These are phyloP conservation scores for Phaethornis superciliosus DNA, from an alignment of 2,113 vertebrate species.

Conservation along the genomic window DNA sequence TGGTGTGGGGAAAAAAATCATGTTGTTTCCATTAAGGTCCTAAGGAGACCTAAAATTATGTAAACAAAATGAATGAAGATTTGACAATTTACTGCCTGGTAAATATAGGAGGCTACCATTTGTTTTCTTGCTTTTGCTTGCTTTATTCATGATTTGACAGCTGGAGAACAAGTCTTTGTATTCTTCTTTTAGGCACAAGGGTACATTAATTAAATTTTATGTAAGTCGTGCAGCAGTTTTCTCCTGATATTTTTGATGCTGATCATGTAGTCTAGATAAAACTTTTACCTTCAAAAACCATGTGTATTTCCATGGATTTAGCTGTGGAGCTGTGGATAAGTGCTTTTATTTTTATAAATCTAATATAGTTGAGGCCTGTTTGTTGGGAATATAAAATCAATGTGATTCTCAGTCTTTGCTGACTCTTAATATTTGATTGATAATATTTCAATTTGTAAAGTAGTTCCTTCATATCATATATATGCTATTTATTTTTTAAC, in stretches of 20 bases:
- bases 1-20: constrained; percentile 62
- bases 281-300: not conserved
- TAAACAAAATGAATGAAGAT: constrained; percentile 76
- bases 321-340: not conserved
- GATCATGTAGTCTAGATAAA: not conserved
- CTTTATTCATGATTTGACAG: constrained; percentile 37
- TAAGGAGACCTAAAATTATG: constrained; percentile 80
- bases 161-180: constrained; percentile 62
- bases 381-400: not conserved
- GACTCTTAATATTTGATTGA: not conserved
- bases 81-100: constrained; percentile 77
- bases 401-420: not conserved
- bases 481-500: not conserved
- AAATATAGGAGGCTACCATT: constrained; percentile 57
- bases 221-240: not conserved
- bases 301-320: not conserved
- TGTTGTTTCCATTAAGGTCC: constrained; percentile 85
- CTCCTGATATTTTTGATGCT: not conserved
- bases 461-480: not conserved
- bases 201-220: constrained; percentile 15
- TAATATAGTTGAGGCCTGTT: not conserved
- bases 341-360: not conserved
- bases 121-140: constrained; percentile 17
- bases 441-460: not conserved
- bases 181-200: not conserved